Evolutionary conservation across 2,113 vertebrate genomes (phyloP).

Genomic region (Halichoerus grypus): DNA sequence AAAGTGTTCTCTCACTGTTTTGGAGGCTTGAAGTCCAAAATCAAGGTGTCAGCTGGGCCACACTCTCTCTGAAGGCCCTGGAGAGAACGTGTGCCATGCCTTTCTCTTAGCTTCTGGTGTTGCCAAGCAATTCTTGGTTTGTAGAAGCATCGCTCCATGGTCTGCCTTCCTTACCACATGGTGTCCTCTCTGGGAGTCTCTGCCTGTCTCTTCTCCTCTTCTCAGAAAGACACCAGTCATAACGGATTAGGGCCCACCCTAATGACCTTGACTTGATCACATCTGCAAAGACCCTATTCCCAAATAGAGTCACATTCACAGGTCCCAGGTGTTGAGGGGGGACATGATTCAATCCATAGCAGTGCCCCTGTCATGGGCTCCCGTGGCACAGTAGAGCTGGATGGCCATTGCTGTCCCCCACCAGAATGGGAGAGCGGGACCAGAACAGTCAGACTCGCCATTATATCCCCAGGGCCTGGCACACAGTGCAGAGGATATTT

Average conservation of each 20-base stretch:
- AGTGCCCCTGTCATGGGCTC: not conserved
- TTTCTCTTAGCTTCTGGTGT: not conserved
- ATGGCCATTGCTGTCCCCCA: not conserved
- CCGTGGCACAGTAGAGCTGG: not conserved
- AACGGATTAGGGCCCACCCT: not conserved
- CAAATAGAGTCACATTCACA: not conserved
- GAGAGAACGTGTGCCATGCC: not conserved
- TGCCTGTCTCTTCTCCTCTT: not conserved
- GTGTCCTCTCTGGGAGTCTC: not conserved
- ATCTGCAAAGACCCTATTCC: not conserved
- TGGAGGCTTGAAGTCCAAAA: not conserved
- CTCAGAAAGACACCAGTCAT: not conserved
- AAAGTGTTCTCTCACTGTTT: not conserved
- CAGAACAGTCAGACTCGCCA: not conserved
- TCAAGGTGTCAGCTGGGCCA: not conserved
- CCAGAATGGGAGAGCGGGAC: not conserved
- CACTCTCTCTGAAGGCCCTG: not conserved
- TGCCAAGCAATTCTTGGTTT: not conserved
- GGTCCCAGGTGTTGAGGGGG: too few relatives aligned
- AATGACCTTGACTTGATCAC: not conserved
- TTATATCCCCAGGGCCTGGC: not conserved
- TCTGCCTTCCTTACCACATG: not conserved
- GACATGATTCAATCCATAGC: not conserved
- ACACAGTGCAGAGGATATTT: accelerated
- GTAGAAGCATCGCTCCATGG: not conserved